phyloP scores from a whole-genome alignment of 2,113 vertebrate genomes.

The Connochaetes taurinus region DNA sequence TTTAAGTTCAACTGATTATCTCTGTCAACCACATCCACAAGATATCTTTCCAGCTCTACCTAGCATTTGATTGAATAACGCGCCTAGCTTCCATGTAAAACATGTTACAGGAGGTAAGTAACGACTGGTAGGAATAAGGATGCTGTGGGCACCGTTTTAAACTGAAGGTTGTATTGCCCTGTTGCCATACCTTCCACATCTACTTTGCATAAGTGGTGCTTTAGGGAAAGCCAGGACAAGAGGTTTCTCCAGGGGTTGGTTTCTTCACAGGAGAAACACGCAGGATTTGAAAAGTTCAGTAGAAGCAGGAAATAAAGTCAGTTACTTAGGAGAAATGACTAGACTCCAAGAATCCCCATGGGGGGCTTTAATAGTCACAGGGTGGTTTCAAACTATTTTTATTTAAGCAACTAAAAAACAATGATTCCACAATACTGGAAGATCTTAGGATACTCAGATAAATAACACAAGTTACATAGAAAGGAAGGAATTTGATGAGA shows the following conservation, averaged over 20 bases:
- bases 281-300: background rate
- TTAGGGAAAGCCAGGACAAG: background rate
- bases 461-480: background rate
- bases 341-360: background rate
- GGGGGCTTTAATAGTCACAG: background rate
- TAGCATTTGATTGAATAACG: background rate
- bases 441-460: background rate
- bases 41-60: background rate
- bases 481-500: background rate
- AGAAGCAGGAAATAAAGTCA: background rate
- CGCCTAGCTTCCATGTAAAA: background rate
- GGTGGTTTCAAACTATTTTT: background rate
- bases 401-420: background rate
- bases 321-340: background rate
- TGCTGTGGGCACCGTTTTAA: background rate
- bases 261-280: background rate
- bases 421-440: background rate
- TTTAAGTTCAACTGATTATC: background rate
- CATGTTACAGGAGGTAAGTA: background rate
- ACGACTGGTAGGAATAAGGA: background rate
- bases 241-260: background rate
- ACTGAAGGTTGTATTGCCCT: background rate
- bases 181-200: background rate
- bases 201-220: background rate
- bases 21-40: background rate